These are phyloP conservation scores for Drosophila affinis DNA, from an alignment of 2,888 invertebrate genomes.

Conservation along the genomic window DNA sequence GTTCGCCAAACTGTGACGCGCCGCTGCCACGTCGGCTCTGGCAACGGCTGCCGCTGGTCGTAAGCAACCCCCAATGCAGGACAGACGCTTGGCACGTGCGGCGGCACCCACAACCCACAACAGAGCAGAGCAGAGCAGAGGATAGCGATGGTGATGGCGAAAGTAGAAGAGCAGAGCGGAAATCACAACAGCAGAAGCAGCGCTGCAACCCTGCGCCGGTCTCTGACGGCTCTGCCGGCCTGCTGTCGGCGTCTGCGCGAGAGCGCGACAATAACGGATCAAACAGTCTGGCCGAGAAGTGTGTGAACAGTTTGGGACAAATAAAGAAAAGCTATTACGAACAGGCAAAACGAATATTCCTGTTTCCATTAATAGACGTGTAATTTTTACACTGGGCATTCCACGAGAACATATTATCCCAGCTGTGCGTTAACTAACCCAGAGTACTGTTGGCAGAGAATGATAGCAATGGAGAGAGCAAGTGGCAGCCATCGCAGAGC, in stretches of 20 bases:
- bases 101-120: slow-evolving; percentile 40
- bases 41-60: neutral
- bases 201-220: slow-evolving; percentile 24
- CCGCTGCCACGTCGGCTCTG: slow-evolving; percentile 60
- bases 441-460: slow-evolving; percentile 5
- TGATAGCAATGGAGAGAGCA: slow-evolving; percentile 1
- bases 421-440: neutral
- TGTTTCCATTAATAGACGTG: neutral
- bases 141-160: slow-evolving; percentile 8
- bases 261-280: slow-evolving; percentile 13
- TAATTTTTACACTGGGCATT: neutral
- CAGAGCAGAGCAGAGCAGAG: slow-evolving; percentile 21
- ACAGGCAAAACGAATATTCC: neutral
- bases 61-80: slow-evolving; percentile 55
- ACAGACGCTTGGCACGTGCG: slow-evolving; percentile 29
- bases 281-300: slow-evolving; percentile 10
- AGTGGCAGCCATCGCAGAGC: slow-evolving; percentile 23
- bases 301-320: neutral
- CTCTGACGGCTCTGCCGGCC: slow-evolving; percentile 19
- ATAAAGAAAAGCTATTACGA: too few relatives aligned
- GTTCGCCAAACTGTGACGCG: slow-evolving; percentile 48
- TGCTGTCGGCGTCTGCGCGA: slow-evolving; percentile 28
- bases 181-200: slow-evolving; percentile 33
- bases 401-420: neutral
- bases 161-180: slow-evolving; percentile 2